Conservation (phyloP, 2,888 invertebrate species). For the Limnephilus auricula region DNA sequence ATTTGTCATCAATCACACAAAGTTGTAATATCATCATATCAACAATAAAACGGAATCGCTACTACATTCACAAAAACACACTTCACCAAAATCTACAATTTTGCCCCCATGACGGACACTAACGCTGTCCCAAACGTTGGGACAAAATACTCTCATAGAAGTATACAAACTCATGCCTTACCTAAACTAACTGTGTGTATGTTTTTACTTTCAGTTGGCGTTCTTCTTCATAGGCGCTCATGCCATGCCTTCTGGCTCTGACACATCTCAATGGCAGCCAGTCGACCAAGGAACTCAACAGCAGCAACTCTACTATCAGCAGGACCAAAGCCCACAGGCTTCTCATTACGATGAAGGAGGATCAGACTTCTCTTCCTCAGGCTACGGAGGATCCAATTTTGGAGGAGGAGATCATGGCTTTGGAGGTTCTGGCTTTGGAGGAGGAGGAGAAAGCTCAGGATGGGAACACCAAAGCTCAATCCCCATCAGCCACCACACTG, state of each 20-base stretch:
- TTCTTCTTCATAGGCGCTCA: conserved; percentile 42
- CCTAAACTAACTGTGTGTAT: background rate
- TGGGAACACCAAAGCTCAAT: conserved; percentile 75
- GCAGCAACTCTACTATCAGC: conserved; percentile 40
- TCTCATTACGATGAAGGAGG: conserved; percentile 62
- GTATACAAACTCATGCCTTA: background rate
- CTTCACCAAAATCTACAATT: too few species aligned
- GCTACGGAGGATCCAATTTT: conserved; percentile 66
- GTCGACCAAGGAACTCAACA: background rate
- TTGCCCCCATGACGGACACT: too few species aligned
- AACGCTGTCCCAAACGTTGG: too few species aligned
- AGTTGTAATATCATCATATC: too few species aligned
- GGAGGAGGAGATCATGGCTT: conserved; percentile 62
- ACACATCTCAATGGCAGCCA: conserved; percentile 42
- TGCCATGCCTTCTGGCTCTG: conserved; percentile 46
- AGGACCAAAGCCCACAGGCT: conserved; percentile 60
- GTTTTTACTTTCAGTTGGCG: conserved; percentile 46
- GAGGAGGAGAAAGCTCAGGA: conserved; percentile 69
- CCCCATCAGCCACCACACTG: conserved; percentile 81
- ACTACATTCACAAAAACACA: too few species aligned
- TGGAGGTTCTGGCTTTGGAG: conserved; percentile 68
- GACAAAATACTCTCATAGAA: background rate
- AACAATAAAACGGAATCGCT: too few species aligned
- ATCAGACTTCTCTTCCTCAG: conserved; percentile 56
- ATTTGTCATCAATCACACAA: too few species aligned